Conservation (phyloP, 2,113 vertebrate genomes). For the Girardinichthys multiradiatus region DNA sequence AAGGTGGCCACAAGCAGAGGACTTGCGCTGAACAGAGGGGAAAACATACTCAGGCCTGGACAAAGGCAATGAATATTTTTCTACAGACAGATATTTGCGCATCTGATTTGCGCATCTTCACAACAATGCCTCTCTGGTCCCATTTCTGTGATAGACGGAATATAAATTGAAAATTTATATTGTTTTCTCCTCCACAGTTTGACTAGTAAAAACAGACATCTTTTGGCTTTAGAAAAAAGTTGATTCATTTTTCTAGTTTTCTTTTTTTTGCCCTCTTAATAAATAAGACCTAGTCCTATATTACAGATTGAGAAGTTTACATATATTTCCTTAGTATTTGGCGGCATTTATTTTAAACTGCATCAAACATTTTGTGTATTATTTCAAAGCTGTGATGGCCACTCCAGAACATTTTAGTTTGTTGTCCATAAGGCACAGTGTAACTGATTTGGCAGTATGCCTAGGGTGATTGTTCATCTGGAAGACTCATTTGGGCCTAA, state of each 20-base stretch:
- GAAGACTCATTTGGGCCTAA: no score
- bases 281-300: constrained; percentile 27
- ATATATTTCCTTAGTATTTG: no score
- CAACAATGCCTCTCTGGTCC: constrained; percentile 43
- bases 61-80: constrained; percentile 39
- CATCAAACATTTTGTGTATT: no score
- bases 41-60: constrained; percentile 1
- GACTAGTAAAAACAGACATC: constrained; percentile 62
- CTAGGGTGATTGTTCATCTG: no score
- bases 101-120: constrained; percentile 55
- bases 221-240: constrained; percentile 30
- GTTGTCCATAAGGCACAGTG: no score
- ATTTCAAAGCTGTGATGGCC: no score
- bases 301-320: no score
- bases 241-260: constrained; percentile 32
- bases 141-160: constrained; percentile 75
- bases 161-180: constrained; percentile 81
- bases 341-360: no score
- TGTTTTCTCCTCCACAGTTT: constrained; percentile 65
- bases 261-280: constrained; percentile 32
- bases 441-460: no score
- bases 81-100: constrained; percentile 44
- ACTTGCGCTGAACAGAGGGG: constrained; percentile 8
- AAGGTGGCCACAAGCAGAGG: constrained; percentile 7
- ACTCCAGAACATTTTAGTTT: no score